Percentiles rank a stretch among this genome's conserved stretches.
These are phyloP conservation scores for Callipepla squamata DNA, from an alignment of 2,113 vertebrate genomes.

Conservation along the genomic window DNA sequence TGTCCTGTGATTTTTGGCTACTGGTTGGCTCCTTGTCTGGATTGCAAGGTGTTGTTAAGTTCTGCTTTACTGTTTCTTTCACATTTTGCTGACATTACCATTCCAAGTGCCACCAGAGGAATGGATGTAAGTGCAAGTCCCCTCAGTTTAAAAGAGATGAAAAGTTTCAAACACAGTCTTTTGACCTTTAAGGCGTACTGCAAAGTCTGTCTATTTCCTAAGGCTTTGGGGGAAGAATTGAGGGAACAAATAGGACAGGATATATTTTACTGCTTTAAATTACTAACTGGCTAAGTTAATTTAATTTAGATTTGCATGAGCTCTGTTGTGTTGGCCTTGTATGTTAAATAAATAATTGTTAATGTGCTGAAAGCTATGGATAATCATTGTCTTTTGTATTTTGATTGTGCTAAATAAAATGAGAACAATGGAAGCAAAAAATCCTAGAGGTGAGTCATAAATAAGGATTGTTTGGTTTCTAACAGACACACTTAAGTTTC, in stretches of 20 bases:
- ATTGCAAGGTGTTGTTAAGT: slow-evolving; percentile 5
- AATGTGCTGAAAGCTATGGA: slow-evolving; percentile 34
- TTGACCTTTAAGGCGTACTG: slow-evolving; percentile 38
- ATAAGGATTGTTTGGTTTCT: slow-evolving; percentile 36
- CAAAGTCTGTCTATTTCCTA: slow-evolving; percentile 59
- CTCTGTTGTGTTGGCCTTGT: neutral
- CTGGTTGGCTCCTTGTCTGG: slow-evolving; percentile 9
- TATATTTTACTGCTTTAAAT: slow-evolving; percentile 65
- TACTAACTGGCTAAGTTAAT: slow-evolving; percentile 57
- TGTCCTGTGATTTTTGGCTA: neutral
- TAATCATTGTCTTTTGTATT: slow-evolving; percentile 58
- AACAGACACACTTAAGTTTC: slow-evolving; percentile 32
- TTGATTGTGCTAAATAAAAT: slow-evolving; percentile 51
- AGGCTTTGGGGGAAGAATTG: slow-evolving; percentile 34
- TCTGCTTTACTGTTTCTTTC: slow-evolving; percentile 19
- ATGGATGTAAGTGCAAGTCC: neutral
- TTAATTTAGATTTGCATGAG: slow-evolving; percentile 20
- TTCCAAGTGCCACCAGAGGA: neutral
- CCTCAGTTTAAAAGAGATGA: neutral
- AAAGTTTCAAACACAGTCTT: slow-evolving; percentile 27
- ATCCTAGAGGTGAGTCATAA: slow-evolving; percentile 43
- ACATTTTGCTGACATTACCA: slow-evolving; percentile 41
- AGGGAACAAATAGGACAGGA: slow-evolving; percentile 29
- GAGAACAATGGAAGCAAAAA: slow-evolving; percentile 44
- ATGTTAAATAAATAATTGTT: slow-evolving; percentile 49